Evolutionary conservation across 2,113 vertebrate species (phyloP).

Genomic region (Psittacula cyanocephala): DNA sequence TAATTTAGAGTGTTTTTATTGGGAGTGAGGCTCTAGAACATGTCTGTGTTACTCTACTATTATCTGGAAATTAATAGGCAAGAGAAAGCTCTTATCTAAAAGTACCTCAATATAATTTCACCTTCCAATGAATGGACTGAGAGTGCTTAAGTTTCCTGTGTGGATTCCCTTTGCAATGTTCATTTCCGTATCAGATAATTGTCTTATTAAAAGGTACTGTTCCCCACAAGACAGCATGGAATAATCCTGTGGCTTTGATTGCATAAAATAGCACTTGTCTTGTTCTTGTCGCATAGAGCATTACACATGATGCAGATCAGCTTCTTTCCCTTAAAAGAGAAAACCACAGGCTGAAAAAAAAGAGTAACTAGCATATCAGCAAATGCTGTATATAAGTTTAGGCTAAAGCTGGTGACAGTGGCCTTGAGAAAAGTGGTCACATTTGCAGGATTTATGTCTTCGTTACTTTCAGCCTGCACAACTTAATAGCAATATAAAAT

Average conservation of each 20-base stretch:
- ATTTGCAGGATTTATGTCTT: not conserved
- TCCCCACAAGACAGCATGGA: not conserved
- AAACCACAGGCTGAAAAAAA: not conserved
- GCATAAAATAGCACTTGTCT: not conserved
- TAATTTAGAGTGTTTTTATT: conserved; percentile 17
- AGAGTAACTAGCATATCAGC: not conserved
- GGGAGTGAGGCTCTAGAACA: not conserved
- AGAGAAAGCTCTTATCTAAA: conserved; percentile 29
- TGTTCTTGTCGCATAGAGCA: not conserved
- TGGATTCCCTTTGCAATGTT: conserved; percentile 1
- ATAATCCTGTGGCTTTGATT: not conserved
- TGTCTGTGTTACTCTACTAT: not conserved
- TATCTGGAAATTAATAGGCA: not conserved
- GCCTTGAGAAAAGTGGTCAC: not conserved
- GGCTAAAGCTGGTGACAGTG: not conserved
- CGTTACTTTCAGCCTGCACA: not conserved
- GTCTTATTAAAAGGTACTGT: not conserved
- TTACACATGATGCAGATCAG: not conserved
- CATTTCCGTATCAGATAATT: not conserved
- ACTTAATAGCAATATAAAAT: not conserved
- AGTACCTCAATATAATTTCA: not conserved
- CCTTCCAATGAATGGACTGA: not conserved
- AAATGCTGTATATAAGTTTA: not conserved
- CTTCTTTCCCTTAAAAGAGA: not conserved
- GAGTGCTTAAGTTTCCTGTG: conserved; percentile 31